Base-by-base conservation (phyloP, 2,797 vertebrate genomes). In the Microctenopoma lineatum region DNA sequence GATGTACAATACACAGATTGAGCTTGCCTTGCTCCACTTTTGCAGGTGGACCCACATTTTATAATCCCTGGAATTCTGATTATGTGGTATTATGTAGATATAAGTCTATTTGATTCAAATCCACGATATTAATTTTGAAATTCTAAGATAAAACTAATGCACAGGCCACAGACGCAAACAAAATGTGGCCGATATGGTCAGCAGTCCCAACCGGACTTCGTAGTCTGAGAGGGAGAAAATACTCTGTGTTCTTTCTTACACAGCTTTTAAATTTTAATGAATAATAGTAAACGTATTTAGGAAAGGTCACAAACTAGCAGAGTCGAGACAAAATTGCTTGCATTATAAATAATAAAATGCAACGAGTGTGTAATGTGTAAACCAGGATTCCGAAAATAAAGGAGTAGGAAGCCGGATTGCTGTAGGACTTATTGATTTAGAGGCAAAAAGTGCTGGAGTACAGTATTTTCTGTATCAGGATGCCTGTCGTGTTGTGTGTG, bases 391-490 rank as follows among this genome's bases (percentile, higher is more conserved):
- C 45, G 63, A 79, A 64, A 50, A 48, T 51, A 80, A 64, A 70
- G 54, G 34, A 70, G 67, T 38, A 60, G 76, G 62, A 62, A 66
- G 69, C 64, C 25, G 62, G 34, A 66, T 39, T 11, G 16, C 84
- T 48, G 52, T 57, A 72, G 42, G 66, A 79, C 70, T 79, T 82
- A 85, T 87, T 85, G 84, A 90, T 87, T 88, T 76, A 71, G 79
- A 66, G 80, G 71, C 66, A 7, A 86, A 85, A 91, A 90, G 81
- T 83, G 81, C 85, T 79, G 29, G 60, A 70, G 73, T 88, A 66
- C 81, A 74, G 83, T 81, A 76, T 90, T 92, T 87, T 84, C 73
- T 84, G 68, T 85, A 81, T 79, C 75, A 72, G 71, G 69, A 77
- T 59, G 66, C 55, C 58, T 69, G 74, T 73, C 65, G 52, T 75